Evolutionary conservation across 2,797 vertebrate genomes (phyloP).

Genomic region (Eremophila alpestris): DNA sequence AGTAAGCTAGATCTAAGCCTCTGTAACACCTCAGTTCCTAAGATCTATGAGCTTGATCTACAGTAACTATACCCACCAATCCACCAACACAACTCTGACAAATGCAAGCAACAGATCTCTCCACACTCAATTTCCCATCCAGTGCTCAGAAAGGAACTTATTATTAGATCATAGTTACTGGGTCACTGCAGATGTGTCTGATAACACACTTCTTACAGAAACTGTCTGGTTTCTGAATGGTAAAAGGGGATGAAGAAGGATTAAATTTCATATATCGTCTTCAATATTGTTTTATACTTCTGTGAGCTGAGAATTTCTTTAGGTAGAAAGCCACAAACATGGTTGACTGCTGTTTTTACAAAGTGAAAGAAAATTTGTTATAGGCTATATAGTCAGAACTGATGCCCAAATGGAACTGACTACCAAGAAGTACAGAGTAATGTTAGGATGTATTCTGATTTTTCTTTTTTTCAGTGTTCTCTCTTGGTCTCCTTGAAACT

Average conservation of each 20-base stretch:
- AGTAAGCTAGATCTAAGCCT: not conserved
- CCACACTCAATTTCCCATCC: not conserved
- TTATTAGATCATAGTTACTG: not conserved
- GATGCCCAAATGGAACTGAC: not conserved
- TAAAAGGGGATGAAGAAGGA: not conserved
- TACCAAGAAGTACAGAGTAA: not conserved
- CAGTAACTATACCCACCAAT: not conserved
- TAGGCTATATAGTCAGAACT: not conserved
- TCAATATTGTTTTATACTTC: not conserved
- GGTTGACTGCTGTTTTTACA: not conserved
- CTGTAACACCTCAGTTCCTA: not conserved
- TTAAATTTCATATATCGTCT: not conserved
- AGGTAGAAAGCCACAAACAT: not conserved
- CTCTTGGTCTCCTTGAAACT: not conserved
- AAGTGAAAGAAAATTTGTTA: not conserved
- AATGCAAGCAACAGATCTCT: not conserved
- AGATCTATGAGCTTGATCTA: not conserved
- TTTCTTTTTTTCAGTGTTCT: not conserved
- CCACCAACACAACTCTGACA: not conserved
- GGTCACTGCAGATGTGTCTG: not conserved
- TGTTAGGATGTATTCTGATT: not conserved
- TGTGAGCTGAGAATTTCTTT: not conserved
- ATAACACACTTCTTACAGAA: not conserved
- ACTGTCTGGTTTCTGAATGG: not conserved
- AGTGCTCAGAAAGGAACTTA: fast-evolving